These are phyloP conservation scores for Actinostola sp. DNA, from an alignment of 92 coral and sea anemone genomes.

Conservation along the genomic window DNA sequence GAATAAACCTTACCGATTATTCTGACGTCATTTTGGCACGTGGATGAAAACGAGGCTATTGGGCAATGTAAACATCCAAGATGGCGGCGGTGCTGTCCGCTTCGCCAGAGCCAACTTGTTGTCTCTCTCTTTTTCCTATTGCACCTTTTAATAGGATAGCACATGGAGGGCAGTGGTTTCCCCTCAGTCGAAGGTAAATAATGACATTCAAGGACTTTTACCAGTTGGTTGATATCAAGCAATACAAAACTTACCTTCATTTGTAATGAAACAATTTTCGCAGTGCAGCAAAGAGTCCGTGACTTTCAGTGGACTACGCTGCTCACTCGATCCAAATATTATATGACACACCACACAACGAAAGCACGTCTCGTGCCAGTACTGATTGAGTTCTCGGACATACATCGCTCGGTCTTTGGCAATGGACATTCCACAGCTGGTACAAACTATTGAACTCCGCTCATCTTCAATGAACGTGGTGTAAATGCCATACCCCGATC, in stretches of 20 bases:
- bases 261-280: constrained; percentile 84
- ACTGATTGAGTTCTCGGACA: constrained; percentile 86
- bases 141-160: too few relatives aligned
- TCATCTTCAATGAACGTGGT: constrained; percentile 80
- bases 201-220: not conserved
- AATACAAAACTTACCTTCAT: constrained; percentile 54
- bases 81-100: too few relatives aligned
- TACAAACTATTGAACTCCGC: constrained; percentile 73
- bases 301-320: constrained; percentile 73
- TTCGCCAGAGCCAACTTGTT: too few relatives aligned
- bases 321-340: constrained; percentile 64
- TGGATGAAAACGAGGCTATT: too few relatives aligned
- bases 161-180: too few relatives aligned
- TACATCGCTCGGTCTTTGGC: constrained; percentile 72
- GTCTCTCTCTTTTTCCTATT: too few relatives aligned
- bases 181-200: too few relatives aligned
- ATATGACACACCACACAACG: constrained; percentile 91
- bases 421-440: constrained; percentile 72
- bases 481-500: constrained; percentile 72
- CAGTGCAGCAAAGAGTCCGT: constrained; percentile 80
- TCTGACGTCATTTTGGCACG: too few relatives aligned
- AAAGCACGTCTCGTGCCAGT: constrained; percentile 97
- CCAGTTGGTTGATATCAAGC: too few relatives aligned
- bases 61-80: too few relatives aligned
- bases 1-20: too few relatives aligned